These are phyloP conservation scores for Liodrosophila aerea DNA, from an alignment of 2,888 invertebrate species.

Conservation along the genomic window DNA sequence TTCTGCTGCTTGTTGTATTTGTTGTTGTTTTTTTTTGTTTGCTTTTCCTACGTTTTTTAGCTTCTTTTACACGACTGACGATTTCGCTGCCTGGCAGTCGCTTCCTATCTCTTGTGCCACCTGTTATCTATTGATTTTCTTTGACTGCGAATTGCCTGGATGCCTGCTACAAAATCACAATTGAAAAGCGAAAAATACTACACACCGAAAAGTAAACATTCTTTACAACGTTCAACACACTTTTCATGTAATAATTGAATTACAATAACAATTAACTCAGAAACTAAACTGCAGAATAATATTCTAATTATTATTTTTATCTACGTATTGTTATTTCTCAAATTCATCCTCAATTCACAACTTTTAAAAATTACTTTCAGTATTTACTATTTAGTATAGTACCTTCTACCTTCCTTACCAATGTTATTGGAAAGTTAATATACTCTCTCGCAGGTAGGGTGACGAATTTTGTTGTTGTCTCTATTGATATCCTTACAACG, in stretches of 20 bases:
- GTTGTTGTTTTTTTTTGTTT: slow-evolving; percentile 10
- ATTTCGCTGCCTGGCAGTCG: slow-evolving; percentile 24
- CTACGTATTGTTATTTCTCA: no score
- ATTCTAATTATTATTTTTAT: no score
- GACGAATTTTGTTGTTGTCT: background rate
- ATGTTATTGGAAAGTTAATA: background rate
- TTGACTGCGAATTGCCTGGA: slow-evolving; percentile 46
- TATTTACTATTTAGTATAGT: no score
- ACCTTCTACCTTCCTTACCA: background rate
- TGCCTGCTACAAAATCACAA: slow-evolving; percentile 24
- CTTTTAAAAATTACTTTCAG: no score
- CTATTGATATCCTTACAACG: slow-evolving; percentile 6
- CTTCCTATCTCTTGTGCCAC: slow-evolving; percentile 64
- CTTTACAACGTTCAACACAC: no score
- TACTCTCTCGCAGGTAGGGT: background rate
- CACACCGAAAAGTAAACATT: slow-evolving; percentile 4
- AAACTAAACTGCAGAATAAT: no score
- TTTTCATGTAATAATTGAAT: no score
- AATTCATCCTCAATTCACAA: background rate
- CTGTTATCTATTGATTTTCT: slow-evolving; percentile 77
- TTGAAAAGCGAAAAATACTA: background rate
- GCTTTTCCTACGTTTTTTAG: slow-evolving; percentile 1
- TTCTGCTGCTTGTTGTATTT: slow-evolving; percentile 17
- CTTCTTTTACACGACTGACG: slow-evolving; percentile 34
- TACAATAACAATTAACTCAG: no score